Conservation (phyloP, 2,797 vertebrate genomes). For the Acipenser oxyrinchus region DNA sequence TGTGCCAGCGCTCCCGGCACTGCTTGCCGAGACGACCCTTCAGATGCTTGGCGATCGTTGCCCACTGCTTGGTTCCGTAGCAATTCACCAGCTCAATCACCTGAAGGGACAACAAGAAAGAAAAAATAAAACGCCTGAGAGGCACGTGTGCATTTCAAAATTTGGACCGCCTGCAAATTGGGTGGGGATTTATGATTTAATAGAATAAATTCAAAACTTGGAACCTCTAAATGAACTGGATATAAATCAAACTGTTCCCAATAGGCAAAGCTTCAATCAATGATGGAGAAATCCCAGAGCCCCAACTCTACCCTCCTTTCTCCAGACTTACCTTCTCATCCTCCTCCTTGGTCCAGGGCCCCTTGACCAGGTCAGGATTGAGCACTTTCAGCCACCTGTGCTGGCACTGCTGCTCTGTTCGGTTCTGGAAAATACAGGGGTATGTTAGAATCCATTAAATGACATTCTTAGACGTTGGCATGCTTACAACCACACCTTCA, state of each 20-base stretch:
- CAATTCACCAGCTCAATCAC: conserved; percentile 90
- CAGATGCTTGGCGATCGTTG: conserved; percentile 86
- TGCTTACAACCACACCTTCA: too few relatives aligned
- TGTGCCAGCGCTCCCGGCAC: conserved; percentile 96
- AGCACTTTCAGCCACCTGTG: conserved; percentile 91
- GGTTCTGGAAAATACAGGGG: conserved; percentile 54
- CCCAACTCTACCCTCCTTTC: neutral
- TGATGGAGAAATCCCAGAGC: neutral
- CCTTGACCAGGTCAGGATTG: conserved; percentile 91
- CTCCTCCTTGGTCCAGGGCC: conserved; percentile 96
- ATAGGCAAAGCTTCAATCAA: too few relatives aligned
- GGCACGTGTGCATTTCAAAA: too few relatives aligned
- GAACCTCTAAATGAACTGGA: too few relatives aligned
- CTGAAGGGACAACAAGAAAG: conserved; percentile 43
- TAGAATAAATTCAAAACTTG: too few relatives aligned
- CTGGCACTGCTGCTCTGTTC: conserved; percentile 88
- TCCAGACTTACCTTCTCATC: conserved; percentile 76
- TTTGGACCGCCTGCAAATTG: too few relatives aligned
- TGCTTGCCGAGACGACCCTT: conserved; percentile 93
- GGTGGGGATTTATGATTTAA: too few relatives aligned
- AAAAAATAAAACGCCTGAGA: neutral
- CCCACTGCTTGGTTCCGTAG: conserved; percentile 95
- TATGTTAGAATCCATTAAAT: too few relatives aligned
- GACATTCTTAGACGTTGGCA: too few relatives aligned
- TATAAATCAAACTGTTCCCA: too few relatives aligned